Conservation (phyloP, 2,888 invertebrate genomes). For the Bruchidius siliquastri region DNA sequence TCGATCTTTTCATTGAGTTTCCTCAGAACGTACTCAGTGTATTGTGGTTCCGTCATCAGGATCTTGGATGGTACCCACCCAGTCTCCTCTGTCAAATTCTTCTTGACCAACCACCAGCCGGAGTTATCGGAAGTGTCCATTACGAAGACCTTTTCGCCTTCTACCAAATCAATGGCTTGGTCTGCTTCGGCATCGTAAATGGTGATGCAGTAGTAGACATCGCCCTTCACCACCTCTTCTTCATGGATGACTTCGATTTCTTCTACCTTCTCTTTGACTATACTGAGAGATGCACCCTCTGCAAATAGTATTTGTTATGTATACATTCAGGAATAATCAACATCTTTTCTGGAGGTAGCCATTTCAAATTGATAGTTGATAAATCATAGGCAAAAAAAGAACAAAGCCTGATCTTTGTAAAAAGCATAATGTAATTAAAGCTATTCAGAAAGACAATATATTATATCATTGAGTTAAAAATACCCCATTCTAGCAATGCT, state of each 20-base stretch:
- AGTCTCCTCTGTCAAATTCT: conserved; percentile 83
- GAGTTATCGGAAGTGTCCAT: conserved; percentile 76
- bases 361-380: too few species aligned
- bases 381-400: too few species aligned
- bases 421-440: too few species aligned
- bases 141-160: conserved; percentile 84
- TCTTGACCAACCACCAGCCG: conserved; percentile 92
- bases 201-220: conserved; percentile 77
- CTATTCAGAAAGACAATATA: too few species aligned
- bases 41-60: conserved; percentile 76
- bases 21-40: conserved; percentile 77
- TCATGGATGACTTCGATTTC: conserved; percentile 42
- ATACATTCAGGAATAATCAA: background rate
- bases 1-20: conserved; percentile 89
- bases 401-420: too few species aligned
- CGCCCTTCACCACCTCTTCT: conserved; percentile 61
- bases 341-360: too few species aligned
- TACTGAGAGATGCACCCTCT: conserved; percentile 48
- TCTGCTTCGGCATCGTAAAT: conserved; percentile 83
- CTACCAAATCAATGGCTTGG: conserved; percentile 82
- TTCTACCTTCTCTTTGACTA: conserved; percentile 46
- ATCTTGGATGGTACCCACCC: conserved; percentile 93
- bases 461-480: too few species aligned
- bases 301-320: conserved; percentile 19
- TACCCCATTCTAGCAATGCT: too few species aligned